A percentile compares a stretch with the other conserved stretches of the same genome.
These are phyloP conservation scores for Remorina albescens DNA, from an alignment of 2,797 vertebrate species.

Conservation along the genomic window DNA sequence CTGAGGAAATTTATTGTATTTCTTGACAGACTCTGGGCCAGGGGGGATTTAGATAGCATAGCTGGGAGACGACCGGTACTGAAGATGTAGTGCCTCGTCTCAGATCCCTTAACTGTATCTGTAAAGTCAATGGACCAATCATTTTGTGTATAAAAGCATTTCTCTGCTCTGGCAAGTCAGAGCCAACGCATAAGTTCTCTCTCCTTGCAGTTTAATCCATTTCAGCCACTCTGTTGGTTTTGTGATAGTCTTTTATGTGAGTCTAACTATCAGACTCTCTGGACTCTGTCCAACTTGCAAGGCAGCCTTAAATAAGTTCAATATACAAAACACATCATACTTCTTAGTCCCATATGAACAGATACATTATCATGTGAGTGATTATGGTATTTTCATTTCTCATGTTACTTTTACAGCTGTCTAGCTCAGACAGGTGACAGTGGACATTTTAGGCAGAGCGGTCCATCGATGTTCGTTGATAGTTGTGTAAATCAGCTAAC, in stretches of 20 bases:
- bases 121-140: constrained; percentile 21
- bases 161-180: constrained; percentile 20
- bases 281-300: constrained; percentile 16
- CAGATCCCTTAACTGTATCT: constrained; percentile 51
- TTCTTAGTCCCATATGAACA: constrained; percentile 6
- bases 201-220: constrained; percentile 27
- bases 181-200: constrained; percentile 19
- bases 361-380: background rate
- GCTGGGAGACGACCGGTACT: constrained; percentile 39
- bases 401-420: background rate
- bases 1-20: constrained; percentile 60
- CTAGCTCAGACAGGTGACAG: background rate
- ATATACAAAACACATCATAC: constrained; percentile 28
- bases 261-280: constrained; percentile 1
- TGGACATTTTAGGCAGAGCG: constrained; percentile 23
- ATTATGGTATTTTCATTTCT: constrained; percentile 7
- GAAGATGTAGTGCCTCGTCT: constrained; percentile 65
- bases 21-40: constrained; percentile 40
- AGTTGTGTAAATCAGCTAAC: background rate
- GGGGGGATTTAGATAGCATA: constrained; percentile 61
- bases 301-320: constrained; percentile 6
- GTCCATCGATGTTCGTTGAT: constrained; percentile 4
- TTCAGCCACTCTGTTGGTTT: constrained; percentile 9
- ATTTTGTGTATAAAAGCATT: constrained; percentile 14
- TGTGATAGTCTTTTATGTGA: constrained; percentile 21